phyloP scores from a whole-genome alignment of 1,140 invertebrate species.

The Batillaria attramentaria region DNA sequence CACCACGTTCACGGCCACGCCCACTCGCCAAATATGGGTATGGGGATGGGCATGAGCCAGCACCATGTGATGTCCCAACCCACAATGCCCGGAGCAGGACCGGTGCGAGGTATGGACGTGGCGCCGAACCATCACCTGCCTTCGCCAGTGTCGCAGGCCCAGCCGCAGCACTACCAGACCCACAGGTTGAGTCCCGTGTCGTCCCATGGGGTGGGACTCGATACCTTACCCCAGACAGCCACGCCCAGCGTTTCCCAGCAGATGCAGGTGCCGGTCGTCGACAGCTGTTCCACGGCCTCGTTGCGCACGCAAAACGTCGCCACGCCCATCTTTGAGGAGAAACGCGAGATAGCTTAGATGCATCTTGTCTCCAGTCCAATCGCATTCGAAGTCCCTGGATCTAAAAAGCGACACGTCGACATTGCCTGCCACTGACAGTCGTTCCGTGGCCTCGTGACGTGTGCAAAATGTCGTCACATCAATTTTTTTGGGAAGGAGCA shows the following conservation, averaged over 20 bases:
- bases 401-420: too few relatives aligned
- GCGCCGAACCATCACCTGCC: not conserved
- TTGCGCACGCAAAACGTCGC: not conserved
- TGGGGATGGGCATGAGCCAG: slow-evolving; percentile 16
- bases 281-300: not conserved
- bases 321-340: not conserved
- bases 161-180: not conserved
- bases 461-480: too few relatives aligned
- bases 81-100: too few relatives aligned
- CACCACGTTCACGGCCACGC: slow-evolving; percentile 3
- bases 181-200: not conserved
- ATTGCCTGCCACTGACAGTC: too few relatives aligned
- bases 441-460: too few relatives aligned
- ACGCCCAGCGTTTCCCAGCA: not conserved
- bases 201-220: not conserved
- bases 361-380: too few relatives aligned
- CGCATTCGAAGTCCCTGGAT: too few relatives aligned
- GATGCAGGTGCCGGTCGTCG: not conserved
- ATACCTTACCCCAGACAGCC: slow-evolving; percentile 12
- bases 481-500: too few relatives aligned
- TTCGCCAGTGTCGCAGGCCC: not conserved
- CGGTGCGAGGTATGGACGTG: not conserved
- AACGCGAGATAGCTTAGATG: too few relatives aligned
- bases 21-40: slow-evolving; percentile 29
- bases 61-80: not conserved